phyloP scores from a whole-genome alignment of 53 echinoderm and acorn worm species.

The Zoroaster sp. region DNA sequence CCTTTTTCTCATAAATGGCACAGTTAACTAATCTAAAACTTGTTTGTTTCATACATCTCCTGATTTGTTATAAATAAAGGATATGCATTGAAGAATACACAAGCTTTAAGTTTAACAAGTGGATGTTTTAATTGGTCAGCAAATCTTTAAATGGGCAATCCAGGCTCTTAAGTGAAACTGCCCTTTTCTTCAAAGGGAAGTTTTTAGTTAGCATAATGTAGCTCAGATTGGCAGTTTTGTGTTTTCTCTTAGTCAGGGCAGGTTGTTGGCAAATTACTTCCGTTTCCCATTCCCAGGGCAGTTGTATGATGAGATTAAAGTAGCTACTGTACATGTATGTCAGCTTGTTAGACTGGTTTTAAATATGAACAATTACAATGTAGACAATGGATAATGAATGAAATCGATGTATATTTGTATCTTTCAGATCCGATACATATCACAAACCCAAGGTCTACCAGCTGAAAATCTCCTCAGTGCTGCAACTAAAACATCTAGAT shows the following conservation, averaged over 20 bases:
- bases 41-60: too few species aligned
- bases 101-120: neutral
- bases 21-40: too few species aligned
- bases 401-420: neutral
- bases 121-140: neutral
- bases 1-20: too few species aligned
- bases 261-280: slow-evolving; percentile 24
- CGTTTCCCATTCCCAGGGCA: slow-evolving; percentile 25
- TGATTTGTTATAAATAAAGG: too few species aligned
- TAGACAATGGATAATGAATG: too few species aligned
- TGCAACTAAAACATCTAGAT: slow-evolving; percentile 91
- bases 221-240: neutral
- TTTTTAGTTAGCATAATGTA: slow-evolving; percentile 11
- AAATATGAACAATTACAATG: too few species aligned
- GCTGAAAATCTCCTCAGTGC: slow-evolving; percentile 88
- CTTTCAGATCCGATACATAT: slow-evolving; percentile 90
- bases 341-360: too few species aligned
- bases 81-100: too few species aligned
- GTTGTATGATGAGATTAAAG: neutral
- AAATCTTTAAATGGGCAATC: neutral
- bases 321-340: too few species aligned
- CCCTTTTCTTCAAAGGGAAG: neutral
- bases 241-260: slow-evolving; percentile 5
- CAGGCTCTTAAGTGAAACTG: neutral
- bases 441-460: slow-evolving; percentile 94